Evolutionary conservation across 2,888 invertebrate species (phyloP).

Genomic region (Synanthedon formicaeformis): DNA sequence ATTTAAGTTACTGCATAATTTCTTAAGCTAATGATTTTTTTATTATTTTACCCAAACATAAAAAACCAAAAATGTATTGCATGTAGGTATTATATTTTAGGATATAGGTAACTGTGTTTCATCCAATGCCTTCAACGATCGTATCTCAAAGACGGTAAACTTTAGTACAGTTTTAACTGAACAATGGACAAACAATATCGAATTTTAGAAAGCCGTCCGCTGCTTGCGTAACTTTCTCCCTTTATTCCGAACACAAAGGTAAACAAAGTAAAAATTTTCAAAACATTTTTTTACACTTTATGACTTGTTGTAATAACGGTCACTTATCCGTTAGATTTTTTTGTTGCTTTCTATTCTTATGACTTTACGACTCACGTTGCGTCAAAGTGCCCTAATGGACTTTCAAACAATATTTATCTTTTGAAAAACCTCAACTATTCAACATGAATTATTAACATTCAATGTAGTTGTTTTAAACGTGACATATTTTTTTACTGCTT

Average conservation of each 20-base stretch:
- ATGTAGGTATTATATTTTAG: too few species aligned
- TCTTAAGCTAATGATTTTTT: too few species aligned
- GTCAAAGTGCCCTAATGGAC: too few species aligned
- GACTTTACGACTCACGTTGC: not conserved
- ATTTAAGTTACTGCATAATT: too few species aligned
- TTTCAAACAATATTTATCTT: too few species aligned
- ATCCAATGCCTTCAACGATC: not conserved
- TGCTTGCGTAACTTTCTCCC: conserved; percentile 62
- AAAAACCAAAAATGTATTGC: too few species aligned
- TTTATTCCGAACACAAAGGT: conserved; percentile 56
- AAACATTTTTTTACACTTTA: conserved; percentile 27
- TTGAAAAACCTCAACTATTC: too few species aligned
- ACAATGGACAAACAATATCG: conserved; percentile 43
- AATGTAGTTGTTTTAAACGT: not conserved
- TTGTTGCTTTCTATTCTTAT: not conserved
- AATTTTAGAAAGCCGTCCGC: conserved; percentile 61
- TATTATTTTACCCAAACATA: too few species aligned
- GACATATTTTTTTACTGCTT: too few species aligned
- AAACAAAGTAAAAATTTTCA: conserved; percentile 37
- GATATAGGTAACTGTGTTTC: not conserved
- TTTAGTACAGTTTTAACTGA: conserved; percentile 32
- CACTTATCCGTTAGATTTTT: conserved; percentile 15
- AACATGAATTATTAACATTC: not conserved
- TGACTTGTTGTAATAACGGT: conserved; percentile 27
- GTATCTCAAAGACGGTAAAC: conserved; percentile 17